Evolutionary conservation across 2,113 vertebrate species (phyloP).

Genomic region (Speoplatyrhinus poulsoni): DNA sequence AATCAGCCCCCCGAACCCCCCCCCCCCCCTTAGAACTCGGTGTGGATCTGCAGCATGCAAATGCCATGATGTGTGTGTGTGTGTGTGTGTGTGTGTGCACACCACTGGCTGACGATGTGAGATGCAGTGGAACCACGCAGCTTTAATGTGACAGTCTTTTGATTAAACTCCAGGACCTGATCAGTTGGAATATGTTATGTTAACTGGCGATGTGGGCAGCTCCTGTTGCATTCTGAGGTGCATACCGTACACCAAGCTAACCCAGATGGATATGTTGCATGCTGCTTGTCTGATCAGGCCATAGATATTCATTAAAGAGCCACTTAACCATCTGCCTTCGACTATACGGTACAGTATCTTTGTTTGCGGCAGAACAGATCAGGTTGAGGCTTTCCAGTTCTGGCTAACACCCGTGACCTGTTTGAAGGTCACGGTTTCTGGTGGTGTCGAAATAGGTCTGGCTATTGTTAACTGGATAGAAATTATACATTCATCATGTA

Average conservation of each 20-base stretch:
- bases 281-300: conserved; percentile 43
- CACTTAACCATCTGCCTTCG: conserved; percentile 44
- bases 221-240: neutral
- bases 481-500: too few species aligned
- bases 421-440: neutral
- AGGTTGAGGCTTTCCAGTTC: too few species aligned
- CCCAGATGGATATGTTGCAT: neutral
- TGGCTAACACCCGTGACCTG: too few species aligned
- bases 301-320: conserved; percentile 53
- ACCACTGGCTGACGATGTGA: neutral
- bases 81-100: neutral
- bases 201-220: conserved; percentile 14
- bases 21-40: neutral
- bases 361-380: conserved; percentile 14
- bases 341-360: conserved; percentile 23
- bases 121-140: neutral
- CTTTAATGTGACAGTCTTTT: conserved; percentile 5
- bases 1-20: too few species aligned
- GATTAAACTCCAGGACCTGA: conserved; percentile 4
- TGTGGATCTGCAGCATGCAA: neutral
- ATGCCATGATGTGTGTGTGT: neutral
- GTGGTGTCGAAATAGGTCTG: neutral
- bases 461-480: too few species aligned
- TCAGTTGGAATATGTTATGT: neutral
- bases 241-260: neutral